A percentile compares a stretch with the other conserved stretches of the same genome.
phyloP scores from a whole-genome alignment of 1,140 invertebrate species.

The Listronotus oregonensis region DNA sequence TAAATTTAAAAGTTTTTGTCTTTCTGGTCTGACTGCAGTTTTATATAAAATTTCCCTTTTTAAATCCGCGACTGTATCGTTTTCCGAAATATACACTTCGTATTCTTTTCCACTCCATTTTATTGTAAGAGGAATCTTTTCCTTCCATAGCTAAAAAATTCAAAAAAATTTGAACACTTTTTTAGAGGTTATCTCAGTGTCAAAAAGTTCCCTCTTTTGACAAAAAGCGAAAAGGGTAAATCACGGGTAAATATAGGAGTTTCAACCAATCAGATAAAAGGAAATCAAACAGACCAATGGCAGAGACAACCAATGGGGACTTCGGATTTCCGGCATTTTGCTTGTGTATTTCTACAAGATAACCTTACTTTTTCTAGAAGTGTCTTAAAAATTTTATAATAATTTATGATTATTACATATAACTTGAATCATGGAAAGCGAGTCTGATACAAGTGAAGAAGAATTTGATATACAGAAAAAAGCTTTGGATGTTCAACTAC shows the following conservation, averaged over 20 bases:
- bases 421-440: slow-evolving; percentile 19
- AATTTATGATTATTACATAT: no score
- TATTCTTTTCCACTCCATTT: slow-evolving; percentile 94
- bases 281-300: no score
- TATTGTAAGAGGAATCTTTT: slow-evolving; percentile 60
- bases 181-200: background rate
- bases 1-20: slow-evolving; percentile 92
- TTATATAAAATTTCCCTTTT: slow-evolving; percentile 80
- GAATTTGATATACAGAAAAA: slow-evolving; percentile 42
- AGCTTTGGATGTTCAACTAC: slow-evolving; percentile 50
- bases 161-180: background rate
- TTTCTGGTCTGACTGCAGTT: slow-evolving; percentile 82
- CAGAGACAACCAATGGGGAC: background rate
- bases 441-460: slow-evolving; percentile 35
- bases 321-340: background rate
- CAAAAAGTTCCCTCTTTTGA: background rate
- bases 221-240: background rate
- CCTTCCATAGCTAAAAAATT: slow-evolving; percentile 31
- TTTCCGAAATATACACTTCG: slow-evolving; percentile 70
- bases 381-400: background rate
- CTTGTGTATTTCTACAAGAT: slow-evolving; percentile 17
- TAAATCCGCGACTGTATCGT: slow-evolving; percentile 76
- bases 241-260: background rate
- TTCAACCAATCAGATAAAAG: background rate
- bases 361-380: background rate